phyloP scores from a whole-genome alignment of 2,113 vertebrate genomes.

The Megalops atlanticus region DNA sequence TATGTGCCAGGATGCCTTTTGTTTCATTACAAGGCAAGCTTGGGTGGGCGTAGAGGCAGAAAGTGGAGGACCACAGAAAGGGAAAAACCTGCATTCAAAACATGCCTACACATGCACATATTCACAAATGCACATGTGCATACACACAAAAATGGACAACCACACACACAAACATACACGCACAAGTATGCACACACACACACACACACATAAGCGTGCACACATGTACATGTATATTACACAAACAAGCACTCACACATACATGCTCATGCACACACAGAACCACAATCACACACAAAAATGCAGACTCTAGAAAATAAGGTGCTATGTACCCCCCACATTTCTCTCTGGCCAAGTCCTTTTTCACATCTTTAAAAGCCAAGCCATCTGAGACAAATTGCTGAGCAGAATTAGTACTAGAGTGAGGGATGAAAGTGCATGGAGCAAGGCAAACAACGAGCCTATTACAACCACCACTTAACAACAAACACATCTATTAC shows the following conservation, averaged over 20 bases:
- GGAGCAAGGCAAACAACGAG: slow-evolving; percentile 68
- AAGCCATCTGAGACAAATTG: slow-evolving; percentile 60
- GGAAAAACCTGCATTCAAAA: background rate
- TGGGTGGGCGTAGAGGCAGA: slow-evolving; percentile 11
- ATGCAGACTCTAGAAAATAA: background rate
- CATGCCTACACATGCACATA: background rate
- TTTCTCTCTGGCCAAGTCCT: background rate
- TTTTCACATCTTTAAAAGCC: slow-evolving; percentile 35
- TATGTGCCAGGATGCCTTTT: slow-evolving; percentile 62
- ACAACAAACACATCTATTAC: slow-evolving; percentile 72
- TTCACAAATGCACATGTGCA: background rate
- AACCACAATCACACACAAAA: background rate
- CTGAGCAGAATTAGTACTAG: slow-evolving; percentile 58
- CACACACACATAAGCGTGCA: background rate
- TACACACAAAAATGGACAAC: background rate
- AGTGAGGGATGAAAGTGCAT: slow-evolving; percentile 70
- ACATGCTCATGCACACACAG: background rate
- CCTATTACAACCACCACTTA: slow-evolving; percentile 73
- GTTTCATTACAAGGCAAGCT: slow-evolving; percentile 42
- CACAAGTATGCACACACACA: background rate
- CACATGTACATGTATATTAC: background rate
- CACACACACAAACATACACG: background rate
- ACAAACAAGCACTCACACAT: background rate
- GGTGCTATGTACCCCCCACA: background rate
- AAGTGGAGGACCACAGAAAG: background rate